Percentiles rank a stretch among this genome's conserved stretches.
phyloP scores from a whole-genome alignment of 2,113 vertebrate genomes.

The Muntiacus reevesi region DNA sequence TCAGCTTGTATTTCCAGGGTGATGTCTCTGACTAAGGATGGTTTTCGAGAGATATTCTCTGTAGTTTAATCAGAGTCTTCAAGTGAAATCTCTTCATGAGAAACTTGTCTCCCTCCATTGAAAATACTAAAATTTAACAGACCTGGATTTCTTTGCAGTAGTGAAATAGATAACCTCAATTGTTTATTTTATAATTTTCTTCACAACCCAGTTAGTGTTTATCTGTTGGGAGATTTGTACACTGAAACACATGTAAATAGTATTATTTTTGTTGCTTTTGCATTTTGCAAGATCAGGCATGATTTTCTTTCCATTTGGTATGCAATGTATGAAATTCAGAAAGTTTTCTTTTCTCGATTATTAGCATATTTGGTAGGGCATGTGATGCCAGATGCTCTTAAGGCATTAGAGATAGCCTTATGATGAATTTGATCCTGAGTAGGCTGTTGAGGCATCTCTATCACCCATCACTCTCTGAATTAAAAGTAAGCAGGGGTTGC shows the following conservation, averaged over 20 bases:
- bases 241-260: background rate
- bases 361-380: conserved; percentile 23
- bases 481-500: background rate
- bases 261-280: conserved; percentile 49
- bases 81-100: background rate
- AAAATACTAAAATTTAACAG: conserved; percentile 1
- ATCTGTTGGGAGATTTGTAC: background rate
- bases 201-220: background rate
- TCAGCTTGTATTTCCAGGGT: background rate
- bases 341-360: conserved; percentile 41
- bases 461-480: conserved; percentile 7
- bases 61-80: background rate
- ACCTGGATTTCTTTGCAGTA: background rate
- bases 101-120: background rate
- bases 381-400: conserved; percentile 59
- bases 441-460: background rate
- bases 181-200: background rate
- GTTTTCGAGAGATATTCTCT: background rate
- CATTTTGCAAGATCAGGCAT: conserved; percentile 43
- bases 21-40: background rate
- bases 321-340: conserved; percentile 36
- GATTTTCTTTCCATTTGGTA: conserved; percentile 52
- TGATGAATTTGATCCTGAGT: conserved; percentile 39
- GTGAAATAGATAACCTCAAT: background rate
- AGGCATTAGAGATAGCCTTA: conserved; percentile 40